Base-by-base conservation (phyloP, 1,140 invertebrate genomes). In the Calephelis nemesis region DNA sequence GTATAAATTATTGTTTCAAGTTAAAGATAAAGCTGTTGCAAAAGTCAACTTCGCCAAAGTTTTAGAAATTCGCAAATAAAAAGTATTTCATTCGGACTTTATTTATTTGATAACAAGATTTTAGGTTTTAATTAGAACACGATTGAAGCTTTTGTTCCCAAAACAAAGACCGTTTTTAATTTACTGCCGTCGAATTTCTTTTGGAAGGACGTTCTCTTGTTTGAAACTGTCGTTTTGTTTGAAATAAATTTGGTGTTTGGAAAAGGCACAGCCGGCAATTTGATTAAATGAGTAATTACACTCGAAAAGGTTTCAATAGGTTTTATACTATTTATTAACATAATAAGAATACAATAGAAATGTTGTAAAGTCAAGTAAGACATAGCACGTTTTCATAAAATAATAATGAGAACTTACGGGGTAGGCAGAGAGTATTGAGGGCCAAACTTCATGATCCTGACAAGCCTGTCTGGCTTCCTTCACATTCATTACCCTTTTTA, bases 31-130 rank as follows among this genome's bases (percentile, higher is more conserved):
- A 15, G 13, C 8, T 52, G n/a, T 52, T 10, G 11, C 52, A 58
- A 58, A 58, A 58, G 54, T 58, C 54, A 19, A 19, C 30, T 39
- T 7, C 19, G 6, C 8, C 11, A 39, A 58, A 58, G 54, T 58
- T 39, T 12, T 39, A 6, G 54, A 39, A 10, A 58, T 39, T 9
- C 19, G 30, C 19, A 39, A 7, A 30, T 58, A 58, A 58, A 39
- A 12, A 58, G 50, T 8, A 10, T 39, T 54, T 54, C 19, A 58
- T 19, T 58, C 19, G 19, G 19, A 39, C 11, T 58, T 19, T 39
- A 58, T 58, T 58, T 58, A 58, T 58, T 58, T 58, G 52, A 58
- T 58, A 58, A 58, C 52, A 58, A 58, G 54, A 58, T 58, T 58
- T 58, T 58, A 39, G 15, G 19, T 58, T 39, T 58, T 58, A 58